Evolutionary conservation across 2,888 invertebrate genomes (phyloP), one percentile per base, ranked within the genome.

Genomic region (Strigamia crassipes): DNA sequence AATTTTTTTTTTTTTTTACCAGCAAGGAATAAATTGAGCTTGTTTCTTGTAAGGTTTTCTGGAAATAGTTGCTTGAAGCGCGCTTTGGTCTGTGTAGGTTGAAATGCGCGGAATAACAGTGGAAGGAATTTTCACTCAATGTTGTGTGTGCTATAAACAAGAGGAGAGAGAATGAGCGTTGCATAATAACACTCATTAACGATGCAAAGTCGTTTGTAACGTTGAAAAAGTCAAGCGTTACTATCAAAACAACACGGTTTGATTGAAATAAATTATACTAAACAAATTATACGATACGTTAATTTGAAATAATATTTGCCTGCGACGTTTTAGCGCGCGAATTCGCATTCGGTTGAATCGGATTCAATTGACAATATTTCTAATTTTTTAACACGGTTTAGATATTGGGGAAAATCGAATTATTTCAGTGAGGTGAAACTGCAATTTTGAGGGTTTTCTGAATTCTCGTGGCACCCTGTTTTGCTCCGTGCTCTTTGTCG

Each of bases 131-230:
- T 66, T 66, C 61, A 23, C 23, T 23, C 61, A 66, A 66, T 66
- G 61, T 66, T 66, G 61, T 66, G 61, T 66, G 21, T 66, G 61
- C 61, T 66, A 66, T 66, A 66, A 66, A 66, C 61, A 66, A 66
- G 23, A 66, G 61, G 61, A 66, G 61, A 15, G 61, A 23, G 61
- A 23, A 23, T 23, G 61, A 66, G 61, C 61, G 61, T 6, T 66
- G 61, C 61, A 66, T 66, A 66, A 66, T 66, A 66, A 66, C 61
- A 21, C 21, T 21, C 61, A 66, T 66, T 66, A 66, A 66, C 61
- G 61, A 66, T 66, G 61, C 61, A 66, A 66, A 66, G 61, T 66
- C 61, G 61, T 66, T 66, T 66, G 61, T 23, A 23, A 66, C 23
- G 61, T 21, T 66, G 61, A 21, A 66, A 66, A 66, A 66, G 23